A percentile compares a stretch with the other conserved stretches of the same genome.
Conservation (phyloP, 2,113 vertebrate genomes). For the Thalassarche chlororhynchos region DNA sequence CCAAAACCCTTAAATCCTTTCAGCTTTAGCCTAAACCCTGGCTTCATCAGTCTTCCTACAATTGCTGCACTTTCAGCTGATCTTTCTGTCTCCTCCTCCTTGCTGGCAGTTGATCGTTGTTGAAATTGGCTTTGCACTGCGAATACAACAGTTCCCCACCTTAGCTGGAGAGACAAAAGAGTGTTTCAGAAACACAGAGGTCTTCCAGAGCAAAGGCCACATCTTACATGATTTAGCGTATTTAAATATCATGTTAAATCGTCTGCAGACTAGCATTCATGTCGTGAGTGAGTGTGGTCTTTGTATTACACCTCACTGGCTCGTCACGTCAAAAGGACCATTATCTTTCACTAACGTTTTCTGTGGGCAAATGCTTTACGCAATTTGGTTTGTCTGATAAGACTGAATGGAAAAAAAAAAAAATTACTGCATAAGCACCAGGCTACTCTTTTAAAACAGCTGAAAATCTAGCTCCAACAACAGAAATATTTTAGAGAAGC, state of each 20-base stretch:
- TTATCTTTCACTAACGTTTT: neutral
- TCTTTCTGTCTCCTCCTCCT: neutral
- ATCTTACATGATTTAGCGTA: neutral
- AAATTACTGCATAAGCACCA: neutral
- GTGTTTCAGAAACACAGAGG: neutral
- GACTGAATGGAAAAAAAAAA: neutral
- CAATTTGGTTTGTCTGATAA: neutral
- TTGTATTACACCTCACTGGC: neutral
- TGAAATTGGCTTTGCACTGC: neutral
- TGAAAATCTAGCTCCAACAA: neutral
- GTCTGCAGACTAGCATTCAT: neutral
- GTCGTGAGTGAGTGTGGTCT: neutral
- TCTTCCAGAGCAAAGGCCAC: neutral
- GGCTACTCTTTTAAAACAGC: neutral
- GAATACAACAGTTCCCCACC: neutral
- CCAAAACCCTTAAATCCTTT: neutral
- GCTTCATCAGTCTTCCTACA: neutral
- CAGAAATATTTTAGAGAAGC: neutral
- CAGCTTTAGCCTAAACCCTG: neutral
- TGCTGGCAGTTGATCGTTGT: neutral
- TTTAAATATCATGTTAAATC: neutral
- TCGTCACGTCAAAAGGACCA: accelerated
- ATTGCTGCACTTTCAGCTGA: neutral
- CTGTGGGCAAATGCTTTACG: neutral
- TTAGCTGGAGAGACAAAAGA: neutral